phyloP scores from a whole-genome alignment of 2,888 invertebrate species.

The Ephialtes manifestator region DNA sequence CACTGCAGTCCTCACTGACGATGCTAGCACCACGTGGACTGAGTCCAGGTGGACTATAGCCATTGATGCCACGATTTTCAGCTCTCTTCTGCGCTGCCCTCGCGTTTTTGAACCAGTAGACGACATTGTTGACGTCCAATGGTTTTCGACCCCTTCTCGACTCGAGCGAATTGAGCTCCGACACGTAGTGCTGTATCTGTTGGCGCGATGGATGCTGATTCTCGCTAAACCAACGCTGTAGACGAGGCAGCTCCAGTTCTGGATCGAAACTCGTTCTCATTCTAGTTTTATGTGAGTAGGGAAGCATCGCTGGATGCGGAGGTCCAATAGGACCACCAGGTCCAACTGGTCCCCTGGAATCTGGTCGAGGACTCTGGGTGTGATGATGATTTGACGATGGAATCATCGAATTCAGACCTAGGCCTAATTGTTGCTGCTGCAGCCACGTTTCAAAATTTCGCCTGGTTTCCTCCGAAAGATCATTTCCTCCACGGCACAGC shows the following conservation, averaged over 20 bases:
- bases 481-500: conserved; percentile 93
- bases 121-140: conserved; percentile 97
- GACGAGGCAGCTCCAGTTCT: conserved; percentile 97
- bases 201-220: conserved; percentile 99
- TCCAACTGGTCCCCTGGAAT: conserved; percentile 86
- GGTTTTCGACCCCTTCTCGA: conserved; percentile 97
- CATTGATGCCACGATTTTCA: conserved; percentile 88
- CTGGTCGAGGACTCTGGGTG: conserved; percentile 82
- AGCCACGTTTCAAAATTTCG: conserved; percentile 96
- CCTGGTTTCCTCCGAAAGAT: conserved; percentile 93
- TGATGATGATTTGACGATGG: conserved; percentile 80
- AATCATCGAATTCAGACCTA: conserved; percentile 81
- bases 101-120: conserved; percentile 99
- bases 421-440: conserved; percentile 83
- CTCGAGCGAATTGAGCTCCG: conserved; percentile 96
- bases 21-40: conserved; percentile 85
- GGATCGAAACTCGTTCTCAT: conserved; percentile 99
- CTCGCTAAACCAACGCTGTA: conserved; percentile 98
- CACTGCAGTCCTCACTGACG: conserved; percentile 85
- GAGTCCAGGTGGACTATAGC: conserved; percentile 84
- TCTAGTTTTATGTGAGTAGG: conserved; percentile 92
- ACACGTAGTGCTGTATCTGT: conserved; percentile 98
- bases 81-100: conserved; percentile 98
- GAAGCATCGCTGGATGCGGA: conserved; percentile 90
- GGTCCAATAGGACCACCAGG: conserved; percentile 86